A percentile compares a stretch with the other conserved stretches of the same genome.
phyloP scores from a whole-genome alignment of 2,888 invertebrate genomes.

The Nomada ferruginata region DNA sequence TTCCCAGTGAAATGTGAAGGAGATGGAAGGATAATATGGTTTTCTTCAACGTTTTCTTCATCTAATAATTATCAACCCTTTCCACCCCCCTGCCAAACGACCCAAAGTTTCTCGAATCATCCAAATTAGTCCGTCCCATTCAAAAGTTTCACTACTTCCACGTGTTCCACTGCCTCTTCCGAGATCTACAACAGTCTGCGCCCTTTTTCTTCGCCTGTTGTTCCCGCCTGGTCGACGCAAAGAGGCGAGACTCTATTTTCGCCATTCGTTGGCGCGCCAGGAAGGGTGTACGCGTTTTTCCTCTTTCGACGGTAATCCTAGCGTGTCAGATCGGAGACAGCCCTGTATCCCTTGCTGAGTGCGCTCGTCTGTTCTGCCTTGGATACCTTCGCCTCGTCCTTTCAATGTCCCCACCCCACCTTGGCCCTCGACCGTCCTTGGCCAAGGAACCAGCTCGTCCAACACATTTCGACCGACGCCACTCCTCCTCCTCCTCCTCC shows the following conservation, averaged over 20 bases:
- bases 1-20: no score
- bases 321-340: constrained; percentile 75
- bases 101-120: neutral
- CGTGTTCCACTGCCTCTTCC: no score
- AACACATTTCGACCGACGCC: constrained; percentile 46
- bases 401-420: constrained; percentile 57
- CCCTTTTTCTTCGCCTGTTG: constrained; percentile 2
- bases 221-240: constrained; percentile 21
- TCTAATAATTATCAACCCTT: no score
- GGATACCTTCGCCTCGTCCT: constrained; percentile 67
- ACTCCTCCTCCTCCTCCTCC: neutral
- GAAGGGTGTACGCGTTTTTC: constrained; percentile 74
- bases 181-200: neutral
- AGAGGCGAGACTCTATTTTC: constrained; percentile 66
- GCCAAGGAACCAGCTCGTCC: constrained; percentile 49
- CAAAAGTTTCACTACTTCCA: neutral
- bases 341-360: constrained; percentile 75
- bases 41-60: no score
- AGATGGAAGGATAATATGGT: no score
- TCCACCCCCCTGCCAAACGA: no score
- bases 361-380: constrained; percentile 74
- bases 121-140: neutral
- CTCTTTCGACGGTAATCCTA: constrained; percentile 76
- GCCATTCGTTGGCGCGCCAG: constrained; percentile 67
- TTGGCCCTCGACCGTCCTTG: constrained; percentile 37